Conservation (phyloP, 2,797 vertebrate species). For the Holocentrus rufus region DNA sequence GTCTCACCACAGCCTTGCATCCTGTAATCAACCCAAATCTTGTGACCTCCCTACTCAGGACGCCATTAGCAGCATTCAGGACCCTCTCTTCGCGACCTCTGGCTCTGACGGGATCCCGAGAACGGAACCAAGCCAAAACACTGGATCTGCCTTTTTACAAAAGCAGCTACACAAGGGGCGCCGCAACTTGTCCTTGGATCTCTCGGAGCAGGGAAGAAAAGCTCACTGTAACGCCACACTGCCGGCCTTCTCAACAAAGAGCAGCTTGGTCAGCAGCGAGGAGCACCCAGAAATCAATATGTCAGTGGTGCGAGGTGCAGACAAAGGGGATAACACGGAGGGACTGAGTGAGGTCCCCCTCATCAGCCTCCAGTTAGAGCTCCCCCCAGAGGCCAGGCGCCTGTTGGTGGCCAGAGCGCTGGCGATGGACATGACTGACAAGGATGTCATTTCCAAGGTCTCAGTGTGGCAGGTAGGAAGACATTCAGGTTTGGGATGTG, state of each 20-base stretch:
- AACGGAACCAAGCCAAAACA: conserved; percentile 64
- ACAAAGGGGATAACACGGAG: conserved; percentile 33
- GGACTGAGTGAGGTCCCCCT: conserved; percentile 59
- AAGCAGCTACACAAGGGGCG: conserved; percentile 76
- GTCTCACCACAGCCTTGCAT: conserved; percentile 76
- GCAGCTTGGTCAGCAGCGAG: conserved; percentile 18
- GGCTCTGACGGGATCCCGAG: conserved; percentile 75
- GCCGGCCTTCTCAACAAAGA: conserved; percentile 45
- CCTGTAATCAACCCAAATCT: conserved; percentile 7
- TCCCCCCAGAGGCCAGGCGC: conserved; percentile 83
- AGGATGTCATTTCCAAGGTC: conserved; percentile 83
- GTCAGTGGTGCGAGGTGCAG: neutral
- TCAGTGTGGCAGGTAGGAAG: conserved; percentile 90
- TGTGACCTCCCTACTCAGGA: conserved; percentile 51
- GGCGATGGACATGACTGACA: conserved; percentile 81
- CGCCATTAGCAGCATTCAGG: conserved; percentile 65
- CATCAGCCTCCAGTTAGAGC: conserved; percentile 80
- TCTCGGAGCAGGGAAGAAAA: conserved; percentile 58
- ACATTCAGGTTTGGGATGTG: neutral
- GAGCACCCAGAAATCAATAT: conserved; percentile 17
- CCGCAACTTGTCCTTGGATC: conserved; percentile 84
- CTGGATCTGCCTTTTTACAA: conserved; percentile 60
- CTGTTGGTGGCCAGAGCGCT: conserved; percentile 90
- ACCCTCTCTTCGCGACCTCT: conserved; percentile 59
- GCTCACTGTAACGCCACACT: conserved; percentile 27